Conservation (phyloP, 2,113 vertebrate genomes). For the Odontesthes bonariensis region DNA sequence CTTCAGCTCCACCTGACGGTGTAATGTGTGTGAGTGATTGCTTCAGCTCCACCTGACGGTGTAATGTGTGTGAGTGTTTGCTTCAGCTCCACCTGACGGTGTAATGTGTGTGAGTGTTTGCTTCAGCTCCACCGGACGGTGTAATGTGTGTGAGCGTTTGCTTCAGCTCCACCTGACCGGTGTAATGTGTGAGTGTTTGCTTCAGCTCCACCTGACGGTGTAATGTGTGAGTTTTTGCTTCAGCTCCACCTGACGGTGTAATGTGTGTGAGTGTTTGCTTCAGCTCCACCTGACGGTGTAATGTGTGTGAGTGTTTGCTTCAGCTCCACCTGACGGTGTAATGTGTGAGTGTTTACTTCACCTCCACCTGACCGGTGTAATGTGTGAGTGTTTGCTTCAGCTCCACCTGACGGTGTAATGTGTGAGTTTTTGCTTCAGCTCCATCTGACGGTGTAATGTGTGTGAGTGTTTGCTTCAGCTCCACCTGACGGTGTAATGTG, state of each 20-base stretch:
- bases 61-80: no score
- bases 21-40: no score
- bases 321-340: slow-evolving; percentile 29
- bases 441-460: no score
- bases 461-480: slow-evolving; percentile 49
- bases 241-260: slow-evolving; percentile 29
- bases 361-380: slow-evolving; percentile 33
- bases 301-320: slow-evolving; percentile 57
- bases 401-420: no score
- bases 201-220: slow-evolving; percentile 28
- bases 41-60: slow-evolving; percentile 30
- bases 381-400: slow-evolving; percentile 51
- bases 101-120: no score
- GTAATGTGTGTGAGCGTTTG: no score
- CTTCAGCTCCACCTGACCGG: slow-evolving; percentile 30
- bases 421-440: slow-evolving; percentile 53
- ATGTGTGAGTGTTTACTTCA: slow-evolving; percentile 52
- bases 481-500: no score
- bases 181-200: no score
- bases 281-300: slow-evolving; percentile 29
- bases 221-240: no score
- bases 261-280: slow-evolving; percentile 57
- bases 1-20: slow-evolving; percentile 30
- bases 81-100: slow-evolving; percentile 30
- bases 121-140: slow-evolving; percentile 29